These are phyloP conservation scores for Amphiprion clarkii DNA, from an alignment of 2,797 vertebrate species.

Conservation along the genomic window DNA sequence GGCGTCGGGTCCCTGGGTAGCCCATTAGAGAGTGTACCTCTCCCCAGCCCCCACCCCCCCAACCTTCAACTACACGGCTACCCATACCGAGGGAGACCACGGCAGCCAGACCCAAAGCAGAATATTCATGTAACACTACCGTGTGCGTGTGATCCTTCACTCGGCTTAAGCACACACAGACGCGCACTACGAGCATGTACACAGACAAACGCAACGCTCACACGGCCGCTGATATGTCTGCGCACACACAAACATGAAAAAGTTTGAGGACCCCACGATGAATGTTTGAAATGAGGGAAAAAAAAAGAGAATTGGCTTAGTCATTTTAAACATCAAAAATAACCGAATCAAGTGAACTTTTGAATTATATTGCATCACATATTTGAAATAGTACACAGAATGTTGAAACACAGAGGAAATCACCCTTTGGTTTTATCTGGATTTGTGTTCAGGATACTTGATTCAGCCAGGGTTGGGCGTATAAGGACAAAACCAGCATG, in stretches of 20 bases:
- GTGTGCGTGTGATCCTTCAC: conserved; percentile 66
- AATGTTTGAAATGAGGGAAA: conserved; percentile 64
- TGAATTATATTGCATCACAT: conserved; percentile 68
- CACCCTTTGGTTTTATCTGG: conserved; percentile 34
- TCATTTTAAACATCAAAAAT: conserved; percentile 67
- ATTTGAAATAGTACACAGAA: conserved; percentile 58
- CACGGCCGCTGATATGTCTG: conserved; percentile 17
- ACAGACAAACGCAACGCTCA: conserved; percentile 33
- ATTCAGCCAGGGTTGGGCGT: conserved; percentile 5
- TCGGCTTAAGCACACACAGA: conserved; percentile 50
- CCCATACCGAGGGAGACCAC: conserved; percentile 69
- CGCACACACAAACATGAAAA: conserved; percentile 52
- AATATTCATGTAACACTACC: conserved; percentile 80
- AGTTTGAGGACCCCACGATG: conserved; percentile 17
- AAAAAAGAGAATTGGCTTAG: conserved; percentile 50
- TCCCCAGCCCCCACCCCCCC: conserved; percentile 54
- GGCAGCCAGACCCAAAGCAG: conserved; percentile 70
- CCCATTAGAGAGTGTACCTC: conserved; percentile 81
- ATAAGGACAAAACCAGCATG: conserved; percentile 25
- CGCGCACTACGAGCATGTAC: neutral
- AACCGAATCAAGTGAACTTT: conserved; percentile 52
- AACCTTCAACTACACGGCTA: conserved; percentile 59
- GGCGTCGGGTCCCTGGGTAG: conserved; percentile 81
- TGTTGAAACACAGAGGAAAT: conserved; percentile 74
- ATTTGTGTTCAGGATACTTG: conserved; percentile 51